These are phyloP conservation scores for Apistogramma diplotaenia DNA, from an alignment of 2,113 vertebrate species.

Conservation along the genomic window DNA sequence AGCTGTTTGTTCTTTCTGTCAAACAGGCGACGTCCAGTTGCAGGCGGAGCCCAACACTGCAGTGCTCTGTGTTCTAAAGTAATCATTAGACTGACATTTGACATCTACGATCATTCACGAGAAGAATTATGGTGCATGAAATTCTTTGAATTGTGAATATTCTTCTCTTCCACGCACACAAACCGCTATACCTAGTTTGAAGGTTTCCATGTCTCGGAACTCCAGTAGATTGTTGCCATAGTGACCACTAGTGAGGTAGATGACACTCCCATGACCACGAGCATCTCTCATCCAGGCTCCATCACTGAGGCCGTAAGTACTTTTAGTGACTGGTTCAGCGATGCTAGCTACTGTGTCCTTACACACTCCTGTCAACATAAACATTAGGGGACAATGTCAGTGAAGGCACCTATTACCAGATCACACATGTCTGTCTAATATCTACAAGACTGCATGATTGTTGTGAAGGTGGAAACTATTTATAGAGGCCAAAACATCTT, in stretches of 20 bases:
- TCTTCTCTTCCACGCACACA: neutral
- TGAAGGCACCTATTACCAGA: neutral
- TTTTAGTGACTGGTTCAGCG: conserved; percentile 85
- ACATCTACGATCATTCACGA: neutral
- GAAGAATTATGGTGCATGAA: neutral
- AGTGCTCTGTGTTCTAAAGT: neutral
- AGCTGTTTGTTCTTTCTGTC: neutral
- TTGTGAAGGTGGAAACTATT: neutral
- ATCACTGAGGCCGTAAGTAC: conserved; percentile 85
- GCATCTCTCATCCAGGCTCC: conserved; percentile 98
- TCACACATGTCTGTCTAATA: neutral
- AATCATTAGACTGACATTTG: neutral
- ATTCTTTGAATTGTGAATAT: neutral
- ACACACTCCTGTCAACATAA: conserved; percentile 80
- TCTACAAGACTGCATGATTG: neutral
- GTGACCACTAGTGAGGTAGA: conserved; percentile 92
- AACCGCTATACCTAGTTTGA: conserved; percentile 86
- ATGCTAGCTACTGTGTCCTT: conserved; percentile 95
- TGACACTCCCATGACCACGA: conserved; percentile 85
- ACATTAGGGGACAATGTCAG: neutral
- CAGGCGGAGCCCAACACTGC: neutral
- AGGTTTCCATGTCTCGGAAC: conserved; percentile 89
- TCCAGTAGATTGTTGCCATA: conserved; percentile 88
- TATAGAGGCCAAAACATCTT: neutral
- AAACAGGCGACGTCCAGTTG: neutral